Evolutionary conservation across 64 coral and sea anemone genomes (phyloP).

Genomic region (Porites australiensis): DNA sequence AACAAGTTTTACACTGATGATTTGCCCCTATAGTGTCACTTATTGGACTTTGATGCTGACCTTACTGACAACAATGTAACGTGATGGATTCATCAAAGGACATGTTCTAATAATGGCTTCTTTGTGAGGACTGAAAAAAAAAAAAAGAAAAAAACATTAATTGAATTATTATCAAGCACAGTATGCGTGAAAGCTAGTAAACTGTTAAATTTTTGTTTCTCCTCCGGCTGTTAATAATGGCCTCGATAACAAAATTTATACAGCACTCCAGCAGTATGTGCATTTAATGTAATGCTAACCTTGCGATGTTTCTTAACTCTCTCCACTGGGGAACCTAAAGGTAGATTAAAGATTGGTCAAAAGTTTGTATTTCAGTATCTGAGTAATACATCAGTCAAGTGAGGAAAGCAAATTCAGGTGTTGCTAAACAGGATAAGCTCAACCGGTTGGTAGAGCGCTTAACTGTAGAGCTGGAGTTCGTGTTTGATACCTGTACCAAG

Average conservation of each 20-base stretch:
- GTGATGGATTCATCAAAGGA: conserved; percentile 83
- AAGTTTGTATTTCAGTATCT: not conserved
- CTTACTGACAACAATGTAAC: conserved; percentile 97
- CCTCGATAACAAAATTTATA: too few species aligned
- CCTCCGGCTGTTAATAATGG: not conserved
- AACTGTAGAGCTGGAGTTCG: too few species aligned
- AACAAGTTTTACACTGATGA: too few species aligned
- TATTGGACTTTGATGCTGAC: conserved; percentile 9
- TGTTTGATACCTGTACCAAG: too few species aligned
- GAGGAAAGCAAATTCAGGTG: not conserved
- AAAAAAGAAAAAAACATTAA: not conserved
- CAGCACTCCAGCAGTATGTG: too few species aligned
- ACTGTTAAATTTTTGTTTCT: too few species aligned
- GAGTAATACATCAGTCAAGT: not conserved
- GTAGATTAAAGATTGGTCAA: not conserved
- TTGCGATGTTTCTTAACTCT: conserved; percentile 82
- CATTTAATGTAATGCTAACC: not conserved
- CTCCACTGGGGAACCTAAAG: conserved; percentile 97
- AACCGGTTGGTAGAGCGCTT: too few species aligned
- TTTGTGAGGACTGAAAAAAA: conserved; percentile 89
- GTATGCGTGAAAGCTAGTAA: too few species aligned
- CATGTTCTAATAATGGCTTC: conserved; percentile 88
- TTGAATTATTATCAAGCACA: not conserved
- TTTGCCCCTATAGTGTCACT: too few species aligned
- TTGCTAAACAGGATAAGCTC: too few species aligned